phyloP scores from a whole-genome alignment of 2,888 invertebrate genomes.

The Bembecia ichneumoniformis region DNA sequence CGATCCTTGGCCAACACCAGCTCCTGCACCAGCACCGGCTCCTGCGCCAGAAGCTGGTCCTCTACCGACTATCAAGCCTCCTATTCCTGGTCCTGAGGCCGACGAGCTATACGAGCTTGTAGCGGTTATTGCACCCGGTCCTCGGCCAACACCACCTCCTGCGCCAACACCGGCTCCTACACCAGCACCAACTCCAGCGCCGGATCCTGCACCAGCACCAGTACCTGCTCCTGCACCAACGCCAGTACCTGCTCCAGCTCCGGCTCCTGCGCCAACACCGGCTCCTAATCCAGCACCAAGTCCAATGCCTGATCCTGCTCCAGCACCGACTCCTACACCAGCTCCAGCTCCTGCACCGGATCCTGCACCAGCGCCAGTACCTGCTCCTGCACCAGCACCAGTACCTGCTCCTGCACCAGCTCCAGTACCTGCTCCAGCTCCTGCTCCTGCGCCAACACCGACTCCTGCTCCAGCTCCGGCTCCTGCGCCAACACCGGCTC shows the following conservation, averaged over 20 bases:
- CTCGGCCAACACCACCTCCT: constrained; percentile 2
- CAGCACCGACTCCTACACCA: background rate
- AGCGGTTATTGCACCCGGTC: too few species aligned
- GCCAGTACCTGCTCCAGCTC: background rate
- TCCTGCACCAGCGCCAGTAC: constrained; percentile 6
- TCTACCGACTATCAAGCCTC: too few species aligned
- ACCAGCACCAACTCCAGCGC: too few species aligned
- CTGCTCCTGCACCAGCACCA: constrained; percentile 1
- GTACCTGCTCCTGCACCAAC: constrained; percentile 3
- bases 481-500: constrained; percentile 5
- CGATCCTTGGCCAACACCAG: constrained; percentile 3
- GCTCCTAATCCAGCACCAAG: too few species aligned
- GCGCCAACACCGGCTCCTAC: background rate
- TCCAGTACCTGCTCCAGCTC: constrained; percentile 2
- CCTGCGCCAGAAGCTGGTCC: too few species aligned
- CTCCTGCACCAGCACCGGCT: background rate
- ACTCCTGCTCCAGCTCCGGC: constrained; percentile 3
- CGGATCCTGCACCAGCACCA: constrained; percentile 2
- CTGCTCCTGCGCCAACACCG: constrained; percentile 2
- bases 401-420: constrained; percentile 1
- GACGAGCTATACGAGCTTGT: too few species aligned
- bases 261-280: constrained; percentile 1
- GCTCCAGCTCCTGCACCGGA: constrained; percentile 6
- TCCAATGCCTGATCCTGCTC: too few species aligned
- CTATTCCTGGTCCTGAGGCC: background rate